These are phyloP conservation scores for Leptinotarsa juncta DNA, from an alignment of 2,888 invertebrate genomes.

Conservation along the genomic window DNA sequence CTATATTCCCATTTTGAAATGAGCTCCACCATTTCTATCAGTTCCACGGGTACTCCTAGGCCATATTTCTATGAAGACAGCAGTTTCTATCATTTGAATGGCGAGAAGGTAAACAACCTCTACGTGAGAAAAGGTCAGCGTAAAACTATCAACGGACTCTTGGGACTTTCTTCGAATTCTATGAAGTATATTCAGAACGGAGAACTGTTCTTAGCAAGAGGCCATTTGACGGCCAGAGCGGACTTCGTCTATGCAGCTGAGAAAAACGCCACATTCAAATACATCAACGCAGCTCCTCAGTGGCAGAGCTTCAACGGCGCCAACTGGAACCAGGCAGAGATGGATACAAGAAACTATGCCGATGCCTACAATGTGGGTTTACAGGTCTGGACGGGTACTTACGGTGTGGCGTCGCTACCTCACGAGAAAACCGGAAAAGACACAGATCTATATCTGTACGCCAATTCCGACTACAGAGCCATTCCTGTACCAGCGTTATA, in stretches of 20 bases:
- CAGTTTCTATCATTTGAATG: constrained; percentile 65
- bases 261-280: constrained; percentile 72
- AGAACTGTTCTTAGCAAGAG: constrained; percentile 68
- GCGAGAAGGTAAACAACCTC: constrained; percentile 52
- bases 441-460: constrained; percentile 57
- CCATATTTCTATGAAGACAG: constrained; percentile 66
- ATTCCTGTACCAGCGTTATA: constrained; percentile 70
- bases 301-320: constrained; percentile 74
- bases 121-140: constrained; percentile 57
- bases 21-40: constrained; percentile 66
- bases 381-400: constrained; percentile 71
- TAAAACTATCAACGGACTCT: constrained; percentile 54
- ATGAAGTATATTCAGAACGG: constrained; percentile 66
- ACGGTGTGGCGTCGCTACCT: constrained; percentile 70
- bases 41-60: constrained; percentile 67
- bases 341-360: constrained; percentile 65
- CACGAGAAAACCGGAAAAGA: constrained; percentile 62
- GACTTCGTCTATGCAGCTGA: constrained; percentile 72
- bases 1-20: constrained; percentile 69
- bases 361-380: constrained; percentile 55
- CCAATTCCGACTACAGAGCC: constrained; percentile 50
- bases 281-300: constrained; percentile 75
- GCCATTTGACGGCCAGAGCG: constrained; percentile 73
- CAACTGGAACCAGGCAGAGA: constrained; percentile 70
- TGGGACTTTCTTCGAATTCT: constrained; percentile 53